phyloP scores from a whole-genome alignment of 2,888 invertebrate genomes.

The Meteorus cinctellus region DNA sequence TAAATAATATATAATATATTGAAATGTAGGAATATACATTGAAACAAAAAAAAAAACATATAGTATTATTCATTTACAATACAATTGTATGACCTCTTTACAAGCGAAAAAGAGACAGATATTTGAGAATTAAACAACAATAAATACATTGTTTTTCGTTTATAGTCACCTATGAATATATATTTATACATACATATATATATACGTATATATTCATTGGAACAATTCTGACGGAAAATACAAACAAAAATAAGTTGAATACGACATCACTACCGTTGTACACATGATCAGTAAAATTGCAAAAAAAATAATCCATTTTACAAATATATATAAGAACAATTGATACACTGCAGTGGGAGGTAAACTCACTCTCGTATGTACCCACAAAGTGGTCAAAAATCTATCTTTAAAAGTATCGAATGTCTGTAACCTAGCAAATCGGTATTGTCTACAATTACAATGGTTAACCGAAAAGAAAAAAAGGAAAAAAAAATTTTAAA shows the following conservation, averaged over 20 bases:
- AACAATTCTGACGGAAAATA: background rate
- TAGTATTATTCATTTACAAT: slow-evolving; percentile 52
- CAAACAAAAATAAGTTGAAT: slow-evolving; percentile 31
- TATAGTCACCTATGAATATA: slow-evolving; percentile 35
- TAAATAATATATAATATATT: background rate
- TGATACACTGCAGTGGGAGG: slow-evolving; percentile 15
- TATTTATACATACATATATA: no score
- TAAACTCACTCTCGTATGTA: slow-evolving; percentile 37
- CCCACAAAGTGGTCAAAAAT: slow-evolving; percentile 51
- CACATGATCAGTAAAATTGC: slow-evolving; percentile 34
- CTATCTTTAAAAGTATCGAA: slow-evolving; percentile 68
- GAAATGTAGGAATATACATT: slow-evolving; percentile 46
- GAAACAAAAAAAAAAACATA: slow-evolving; percentile 44
- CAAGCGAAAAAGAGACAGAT: slow-evolving; percentile 48
- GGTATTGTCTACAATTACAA: slow-evolving; percentile 69
- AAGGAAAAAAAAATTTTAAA: slow-evolving; percentile 35
- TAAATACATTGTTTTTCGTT: slow-evolving; percentile 51
- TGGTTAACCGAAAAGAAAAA: slow-evolving; percentile 54
- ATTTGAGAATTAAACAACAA: slow-evolving; percentile 49
- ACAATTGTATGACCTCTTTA: slow-evolving; percentile 49
- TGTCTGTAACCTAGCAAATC: slow-evolving; percentile 66
- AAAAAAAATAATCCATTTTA: slow-evolving; percentile 28
- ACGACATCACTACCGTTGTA: slow-evolving; percentile 36
- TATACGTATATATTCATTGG: slow-evolving; percentile 41
- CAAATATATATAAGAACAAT: slow-evolving; percentile 28